Base-by-base conservation (phyloP, 1,140 invertebrate species). In the Cephus cinctus region DNA sequence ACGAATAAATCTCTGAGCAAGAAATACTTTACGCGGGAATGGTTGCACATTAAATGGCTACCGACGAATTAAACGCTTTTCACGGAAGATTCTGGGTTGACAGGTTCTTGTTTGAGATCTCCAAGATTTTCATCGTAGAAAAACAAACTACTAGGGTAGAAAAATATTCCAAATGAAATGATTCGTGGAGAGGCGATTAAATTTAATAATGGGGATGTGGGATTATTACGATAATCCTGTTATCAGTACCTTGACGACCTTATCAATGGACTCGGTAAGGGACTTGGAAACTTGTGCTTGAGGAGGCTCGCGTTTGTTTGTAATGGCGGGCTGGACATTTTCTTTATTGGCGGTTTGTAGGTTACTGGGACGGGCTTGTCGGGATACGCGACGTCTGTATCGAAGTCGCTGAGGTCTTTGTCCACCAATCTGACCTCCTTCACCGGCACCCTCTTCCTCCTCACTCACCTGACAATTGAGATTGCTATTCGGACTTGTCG, bases 341-440 rank as follows among this genome's bases (percentile, higher is more conserved):
- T 57, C 52, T 52, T 58, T 55, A 19, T 52, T 48, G 27, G 51
- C 47, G 21, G 30, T 53, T 31, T 53, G 55, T 36, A 51, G 56
- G 43, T 54, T 52, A 36, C 35, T 55, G 1, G 45, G 43, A 45
- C 54, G 52, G 18, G 58, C 46, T 39, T 47, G 58, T 22, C 61
- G 45, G 21, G 48, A 35, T 27, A 54, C 47, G 36, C 58, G 55
- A 42, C 58, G 55, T 48, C 50, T 54, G 15, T 63, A 59, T 19
- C 63, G 61, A n/a, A 58, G 56, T 40, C 54, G 49, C 32, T 48
- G 56, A 42, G 50, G 45, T 50, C 57, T 57, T 15, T 44, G 55
- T 34, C 35, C 50, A 19, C 30, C 49, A 30, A 50, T 20, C 23
- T 54, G 50, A 18, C 35, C 44, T 23, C 18, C 40, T 30, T 57